phyloP scores from a whole-genome alignment of 2,888 invertebrate species.

The Lampropteryx suffumata region DNA sequence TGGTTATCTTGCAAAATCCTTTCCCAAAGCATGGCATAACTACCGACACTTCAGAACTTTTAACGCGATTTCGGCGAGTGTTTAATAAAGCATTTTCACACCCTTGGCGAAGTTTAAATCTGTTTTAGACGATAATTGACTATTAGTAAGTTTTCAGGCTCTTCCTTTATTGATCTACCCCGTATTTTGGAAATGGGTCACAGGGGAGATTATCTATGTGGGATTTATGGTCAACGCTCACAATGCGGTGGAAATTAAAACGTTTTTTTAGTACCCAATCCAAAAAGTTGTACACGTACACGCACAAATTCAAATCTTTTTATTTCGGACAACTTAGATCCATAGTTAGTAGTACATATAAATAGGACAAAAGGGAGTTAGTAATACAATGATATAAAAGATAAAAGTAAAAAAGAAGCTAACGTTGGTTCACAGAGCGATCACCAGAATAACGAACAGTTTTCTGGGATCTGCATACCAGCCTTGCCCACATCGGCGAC shows the following conservation, averaged over 20 bases:
- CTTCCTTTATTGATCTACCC: slow-evolving; percentile 38
- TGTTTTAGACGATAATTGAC: slow-evolving; percentile 45
- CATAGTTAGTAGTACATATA: too few relatives aligned
- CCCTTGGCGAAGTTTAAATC: slow-evolving; percentile 44
- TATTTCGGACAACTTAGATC: too few relatives aligned
- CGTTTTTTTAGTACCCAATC: too few relatives aligned
- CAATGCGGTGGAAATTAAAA: background rate
- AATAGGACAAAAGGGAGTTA: too few relatives aligned
- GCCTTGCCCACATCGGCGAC: too few relatives aligned
- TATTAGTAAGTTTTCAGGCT: slow-evolving; percentile 42
- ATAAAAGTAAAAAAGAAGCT: too few relatives aligned
- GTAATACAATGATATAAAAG: too few relatives aligned
- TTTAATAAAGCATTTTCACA: slow-evolving; percentile 45
- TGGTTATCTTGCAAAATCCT: slow-evolving; percentile 11
- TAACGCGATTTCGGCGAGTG: slow-evolving; percentile 37
- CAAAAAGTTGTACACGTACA: background rate
- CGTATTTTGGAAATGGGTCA: slow-evolving; percentile 29
- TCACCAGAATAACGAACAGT: too few relatives aligned
- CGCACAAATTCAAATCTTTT: too few relatives aligned
- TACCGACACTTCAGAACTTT: slow-evolving; percentile 36
- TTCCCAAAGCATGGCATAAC: slow-evolving; percentile 17
- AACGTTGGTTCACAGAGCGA: too few relatives aligned
- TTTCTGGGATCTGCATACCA: too few relatives aligned
- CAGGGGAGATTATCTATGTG: slow-evolving; percentile 9
- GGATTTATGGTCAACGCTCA: background rate